Base-by-base conservation (phyloP, 1,140 invertebrate species). In the Aphaenogaster rudis region DNA sequence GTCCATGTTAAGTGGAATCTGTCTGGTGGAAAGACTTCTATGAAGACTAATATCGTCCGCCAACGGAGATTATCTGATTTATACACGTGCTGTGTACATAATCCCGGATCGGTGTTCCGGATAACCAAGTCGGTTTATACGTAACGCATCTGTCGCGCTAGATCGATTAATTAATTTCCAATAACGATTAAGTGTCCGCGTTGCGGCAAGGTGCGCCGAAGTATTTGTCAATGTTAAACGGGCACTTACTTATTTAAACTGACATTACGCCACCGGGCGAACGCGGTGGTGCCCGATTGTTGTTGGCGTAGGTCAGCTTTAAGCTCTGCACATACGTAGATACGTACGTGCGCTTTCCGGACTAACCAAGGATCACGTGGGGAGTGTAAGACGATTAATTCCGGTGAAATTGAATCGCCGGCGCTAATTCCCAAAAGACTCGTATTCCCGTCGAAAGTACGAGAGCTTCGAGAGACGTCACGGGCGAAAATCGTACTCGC, bases 121-220 rank as follows among this genome's bases (percentile, higher is more conserved):
- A 13, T 54, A n/a, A 74, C 7, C 67, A 17, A 28, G 69, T 48
- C 69, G 57, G 42, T 84, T 76, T 76, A 76, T 76, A 82, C 28
- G 80, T 57, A 82, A 82, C 39, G 54, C 80, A 76, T 42, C 80
- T 84, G 80, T 84, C 80, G 28, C 80, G 13, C 42, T 9, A 63
- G n/a, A 86, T 50, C 28, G 48, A 79, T 79, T 79, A 86, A 86
- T 86, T 86, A 86, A 86, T 86, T 86, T 86, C 82, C 82, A 50
- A 86, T 86, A 86, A 54, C 76, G 61, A 79, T 86, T 79, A 79
- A 86, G 63, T 54, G 45, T 3, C 15, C n/a, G 57, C 74, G 50
- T 84, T 74, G 80, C 69, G 80, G 66, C 57, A 63, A 72, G 69
- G 28, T 45, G 72, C 48, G 33, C 45, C 39, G 7, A 79, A 78